Conservation (phyloP, 2,113 vertebrate genomes). For the Epinephelus moara region DNA sequence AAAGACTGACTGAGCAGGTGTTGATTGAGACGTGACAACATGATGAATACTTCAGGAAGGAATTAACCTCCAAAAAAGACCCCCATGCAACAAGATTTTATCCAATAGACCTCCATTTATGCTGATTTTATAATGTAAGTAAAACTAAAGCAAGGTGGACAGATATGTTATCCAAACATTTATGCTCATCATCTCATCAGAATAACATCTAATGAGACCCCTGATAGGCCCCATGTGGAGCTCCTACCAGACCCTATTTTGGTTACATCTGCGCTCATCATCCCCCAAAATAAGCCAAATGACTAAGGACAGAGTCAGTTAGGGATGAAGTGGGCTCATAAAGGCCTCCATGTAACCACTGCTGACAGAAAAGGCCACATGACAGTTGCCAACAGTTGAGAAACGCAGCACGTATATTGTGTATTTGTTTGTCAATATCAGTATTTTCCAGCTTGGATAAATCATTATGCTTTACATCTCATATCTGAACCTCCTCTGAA, state of each 20-base stretch:
- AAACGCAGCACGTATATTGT: not conserved
- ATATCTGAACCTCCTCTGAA: not conserved
- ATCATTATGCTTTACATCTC: not conserved
- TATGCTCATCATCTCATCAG: conserved; percentile 4
- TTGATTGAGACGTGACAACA: not conserved
- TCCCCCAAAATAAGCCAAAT: conserved; percentile 8
- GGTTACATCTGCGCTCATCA: conserved; percentile 9
- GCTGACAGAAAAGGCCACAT: not conserved
- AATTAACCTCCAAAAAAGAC: not conserved
- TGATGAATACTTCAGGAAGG: not conserved
- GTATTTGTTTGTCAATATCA: not conserved
- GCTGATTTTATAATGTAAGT: not conserved
- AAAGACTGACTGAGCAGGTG: conserved; percentile 8
- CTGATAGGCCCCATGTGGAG: conserved; percentile 2
- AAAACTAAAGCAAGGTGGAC: not conserved
- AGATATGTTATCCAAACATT: not conserved
- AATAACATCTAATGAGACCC: conserved; percentile 7
- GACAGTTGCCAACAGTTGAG: not conserved
- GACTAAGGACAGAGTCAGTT: conserved; percentile 14
- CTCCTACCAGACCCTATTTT: conserved; percentile 21
- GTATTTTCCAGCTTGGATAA: not conserved
- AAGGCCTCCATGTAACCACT: not conserved
- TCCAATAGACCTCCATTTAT: not conserved
- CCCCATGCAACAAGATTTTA: not conserved
- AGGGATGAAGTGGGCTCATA: not conserved